Conservation (phyloP, 2,113 vertebrate genomes). For the Etheostoma spectabile region DNA sequence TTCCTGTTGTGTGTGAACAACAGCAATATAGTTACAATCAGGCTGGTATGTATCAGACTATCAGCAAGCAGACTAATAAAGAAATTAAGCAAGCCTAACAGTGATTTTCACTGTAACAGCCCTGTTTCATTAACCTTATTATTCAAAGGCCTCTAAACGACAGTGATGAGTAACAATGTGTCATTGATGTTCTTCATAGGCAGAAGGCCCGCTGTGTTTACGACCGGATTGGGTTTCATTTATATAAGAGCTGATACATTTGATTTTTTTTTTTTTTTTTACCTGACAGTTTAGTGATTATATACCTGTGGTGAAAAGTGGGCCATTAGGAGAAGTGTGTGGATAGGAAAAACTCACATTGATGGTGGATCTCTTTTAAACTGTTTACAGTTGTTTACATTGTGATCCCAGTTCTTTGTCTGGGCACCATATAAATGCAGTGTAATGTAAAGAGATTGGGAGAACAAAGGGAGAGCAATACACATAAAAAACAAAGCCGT, state of each 20-base stretch:
- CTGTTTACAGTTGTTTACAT: slow-evolving; percentile 22
- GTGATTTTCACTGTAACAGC: neutral
- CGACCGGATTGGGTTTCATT: slow-evolving; percentile 38
- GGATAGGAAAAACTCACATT: slow-evolving; percentile 17
- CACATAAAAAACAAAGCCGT: slow-evolving; percentile 6
- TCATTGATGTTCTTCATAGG: slow-evolving; percentile 48
- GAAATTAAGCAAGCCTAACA: neutral
- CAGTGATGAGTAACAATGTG: slow-evolving; percentile 37
- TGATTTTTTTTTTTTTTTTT: slow-evolving; percentile 28
- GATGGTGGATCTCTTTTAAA: slow-evolving; percentile 12
- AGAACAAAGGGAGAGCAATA: slow-evolving; percentile 28
- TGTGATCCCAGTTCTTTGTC: slow-evolving; percentile 35
- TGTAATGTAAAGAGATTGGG: slow-evolving; percentile 17
- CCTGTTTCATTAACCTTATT: neutral
- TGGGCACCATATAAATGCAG: neutral
- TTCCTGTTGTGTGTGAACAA: slow-evolving; percentile 19
- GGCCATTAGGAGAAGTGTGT: slow-evolving; percentile 15
- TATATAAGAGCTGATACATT: slow-evolving; percentile 48
- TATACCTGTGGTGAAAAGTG: slow-evolving; percentile 40
- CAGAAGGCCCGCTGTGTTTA: slow-evolving; percentile 59
- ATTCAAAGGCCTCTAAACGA: slow-evolving; percentile 4
- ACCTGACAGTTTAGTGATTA: slow-evolving; percentile 49
- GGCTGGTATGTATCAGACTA: slow-evolving; percentile 27
- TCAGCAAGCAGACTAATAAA: neutral
- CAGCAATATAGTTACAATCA: slow-evolving; percentile 24